Percentiles rank a stretch among this genome's conserved stretches.
phyloP scores from a whole-genome alignment of 2,113 vertebrate genomes.

The Plecotus auritus region DNA sequence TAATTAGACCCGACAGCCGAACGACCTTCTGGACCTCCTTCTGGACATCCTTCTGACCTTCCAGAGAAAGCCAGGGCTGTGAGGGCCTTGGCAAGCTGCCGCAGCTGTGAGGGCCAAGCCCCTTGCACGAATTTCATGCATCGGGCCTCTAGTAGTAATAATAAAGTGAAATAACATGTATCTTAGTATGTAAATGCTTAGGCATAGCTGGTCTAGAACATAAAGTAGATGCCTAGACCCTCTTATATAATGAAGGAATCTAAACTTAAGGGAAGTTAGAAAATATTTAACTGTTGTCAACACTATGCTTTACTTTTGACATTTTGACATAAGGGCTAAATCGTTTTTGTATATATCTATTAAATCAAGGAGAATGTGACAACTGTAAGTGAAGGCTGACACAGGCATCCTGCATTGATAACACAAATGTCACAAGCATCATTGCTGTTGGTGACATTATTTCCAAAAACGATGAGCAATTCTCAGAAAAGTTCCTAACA shows the following conservation, averaged over 20 bases:
- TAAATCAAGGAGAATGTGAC: slow-evolving; percentile 38
- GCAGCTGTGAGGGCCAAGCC: no score
- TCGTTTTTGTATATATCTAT: slow-evolving; percentile 6
- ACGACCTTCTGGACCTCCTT: no score
- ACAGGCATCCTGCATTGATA: neutral
- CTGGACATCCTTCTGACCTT: no score
- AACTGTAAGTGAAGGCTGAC: slow-evolving; percentile 47
- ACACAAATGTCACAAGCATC: neutral
- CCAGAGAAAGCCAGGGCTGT: no score
- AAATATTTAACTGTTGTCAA: slow-evolving; percentile 29
- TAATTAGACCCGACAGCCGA: no score
- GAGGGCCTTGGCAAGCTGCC: no score
- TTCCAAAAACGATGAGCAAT: slow-evolving; percentile 20
- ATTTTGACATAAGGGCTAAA: slow-evolving; percentile 48
- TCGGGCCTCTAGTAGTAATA: neutral
- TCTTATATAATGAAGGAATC: neutral
- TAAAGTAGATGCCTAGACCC: neutral
- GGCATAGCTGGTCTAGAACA: neutral
- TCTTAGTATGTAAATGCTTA: neutral
- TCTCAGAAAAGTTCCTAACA: neutral
- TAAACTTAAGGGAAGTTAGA: neutral
- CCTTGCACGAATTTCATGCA: no score
- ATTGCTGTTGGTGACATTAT: neutral
- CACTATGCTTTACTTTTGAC: slow-evolving; percentile 39
- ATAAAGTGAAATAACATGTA: neutral